Evolutionary conservation across 2,797 vertebrate species (phyloP), one percentile per base, ranked within the genome.

Genomic region (Eidolon dupreanum): DNA sequence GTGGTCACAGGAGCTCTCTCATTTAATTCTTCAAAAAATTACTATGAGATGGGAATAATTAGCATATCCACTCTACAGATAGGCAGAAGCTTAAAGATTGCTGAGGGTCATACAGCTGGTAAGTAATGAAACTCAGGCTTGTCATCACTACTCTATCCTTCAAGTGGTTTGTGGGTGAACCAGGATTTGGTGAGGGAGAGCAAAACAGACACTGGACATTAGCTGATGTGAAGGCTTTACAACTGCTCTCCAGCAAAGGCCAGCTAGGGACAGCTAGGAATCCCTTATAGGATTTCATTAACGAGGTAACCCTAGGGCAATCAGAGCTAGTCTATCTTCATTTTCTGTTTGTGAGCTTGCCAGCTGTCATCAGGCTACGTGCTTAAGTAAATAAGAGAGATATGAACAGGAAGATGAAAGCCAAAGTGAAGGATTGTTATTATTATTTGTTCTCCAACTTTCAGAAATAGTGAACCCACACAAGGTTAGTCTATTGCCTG

Each of bases 311-410:
- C 57, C 17, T 6, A 38, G 61, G 81, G 57, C 55, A 86, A 49
- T 55, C 73, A 33, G 68, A 95, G 63, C 57, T 38, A 70, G 57
- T 83, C 51, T 51, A 8, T 90, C 88, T 97, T 68, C 88, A 28
- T 31, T 88, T 78, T 95, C 88, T 92, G 57, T 92, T 79, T 87
- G 84, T 74, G 92, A 65, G 88, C 77, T 90, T 83, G 92, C 96
- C 95, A 96, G 66, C 95, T 90, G 63, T 94, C 75, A 22, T 33
- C 63, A 68, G 85, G 49, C 77, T 90, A 33, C n/a, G 6, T 90
- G 78, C 90, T 92, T 88, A 74, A 88, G 88, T 88, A 93, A 97
- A 96, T 43, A 92, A 95, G 90, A 93, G 68, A 89, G 90, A 95
- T 57, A 92, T 41, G 84, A 95, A 84, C 59, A 92, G 55, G 49